These are phyloP conservation scores for Eueremaeus valkanovi DNA, from an alignment of 2,888 invertebrate genomes.

Conservation along the genomic window DNA sequence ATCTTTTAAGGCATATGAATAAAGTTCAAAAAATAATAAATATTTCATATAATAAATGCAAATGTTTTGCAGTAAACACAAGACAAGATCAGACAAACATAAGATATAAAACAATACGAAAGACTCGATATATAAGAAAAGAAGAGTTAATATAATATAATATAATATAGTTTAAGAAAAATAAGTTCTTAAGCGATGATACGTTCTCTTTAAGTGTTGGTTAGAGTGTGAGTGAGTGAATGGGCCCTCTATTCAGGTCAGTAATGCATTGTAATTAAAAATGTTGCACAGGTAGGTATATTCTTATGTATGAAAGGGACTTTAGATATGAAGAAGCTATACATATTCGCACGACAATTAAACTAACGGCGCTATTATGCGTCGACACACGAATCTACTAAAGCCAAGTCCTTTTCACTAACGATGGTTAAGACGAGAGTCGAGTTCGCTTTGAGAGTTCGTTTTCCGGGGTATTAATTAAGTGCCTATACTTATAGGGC, in stretches of 20 bases:
- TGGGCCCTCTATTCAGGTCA: conserved; percentile 30
- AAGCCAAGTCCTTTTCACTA: background rate
- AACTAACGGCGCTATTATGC: conserved; percentile 9
- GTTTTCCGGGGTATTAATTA: conserved; percentile 34
- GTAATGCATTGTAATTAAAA: conserved; percentile 33
- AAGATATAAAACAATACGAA: too few species aligned
- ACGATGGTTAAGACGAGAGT: background rate
- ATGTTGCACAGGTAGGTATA: background rate
- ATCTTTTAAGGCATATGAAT: background rate
- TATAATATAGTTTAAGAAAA: background rate
- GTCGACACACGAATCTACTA: background rate
- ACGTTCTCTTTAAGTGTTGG: background rate
- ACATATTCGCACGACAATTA: conserved; percentile 36
- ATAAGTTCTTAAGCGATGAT: background rate
- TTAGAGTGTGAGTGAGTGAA: background rate
- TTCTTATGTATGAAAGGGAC: background rate
- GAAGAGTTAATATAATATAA: background rate
- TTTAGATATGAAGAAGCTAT: conserved; percentile 13
- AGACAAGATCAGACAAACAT: background rate
- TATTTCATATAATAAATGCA: background rate
- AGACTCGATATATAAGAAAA: background rate
- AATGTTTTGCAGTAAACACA: background rate
- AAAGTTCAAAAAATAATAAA: background rate
- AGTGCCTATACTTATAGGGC: conserved; percentile 29
- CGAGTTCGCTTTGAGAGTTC: conserved; percentile 6